Conservation (phyloP, 2,113 vertebrate genomes). For the Aptenodytes patagonicus region DNA sequence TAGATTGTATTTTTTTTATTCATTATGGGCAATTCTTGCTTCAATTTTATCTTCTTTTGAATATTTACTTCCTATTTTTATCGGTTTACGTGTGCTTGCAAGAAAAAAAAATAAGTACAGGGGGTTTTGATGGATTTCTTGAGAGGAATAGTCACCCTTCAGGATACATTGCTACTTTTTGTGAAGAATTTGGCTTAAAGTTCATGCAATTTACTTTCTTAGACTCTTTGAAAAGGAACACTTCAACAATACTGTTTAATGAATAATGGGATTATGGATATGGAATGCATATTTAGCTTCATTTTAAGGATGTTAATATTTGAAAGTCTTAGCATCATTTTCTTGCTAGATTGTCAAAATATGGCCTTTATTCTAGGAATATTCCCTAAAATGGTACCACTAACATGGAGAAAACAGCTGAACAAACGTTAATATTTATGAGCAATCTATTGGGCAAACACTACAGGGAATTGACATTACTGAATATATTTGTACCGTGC, state of each 20-base stretch:
- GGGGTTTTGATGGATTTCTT: background rate
- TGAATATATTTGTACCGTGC: background rate
- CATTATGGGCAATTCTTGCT: background rate
- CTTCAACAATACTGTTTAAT: background rate
- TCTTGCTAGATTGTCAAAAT: slow-evolving; percentile 1
- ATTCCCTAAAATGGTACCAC: background rate
- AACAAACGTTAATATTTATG: slow-evolving; percentile 17
- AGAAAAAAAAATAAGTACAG: background rate
- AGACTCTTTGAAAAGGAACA: background rate
- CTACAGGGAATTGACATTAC: background rate
- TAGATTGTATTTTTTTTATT: background rate
- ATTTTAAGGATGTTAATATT: background rate
- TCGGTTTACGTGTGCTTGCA: background rate
- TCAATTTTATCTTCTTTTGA: background rate
- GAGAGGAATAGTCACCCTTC: background rate
- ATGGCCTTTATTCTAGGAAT: background rate
- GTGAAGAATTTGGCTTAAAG: background rate
- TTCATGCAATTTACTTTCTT: background rate
- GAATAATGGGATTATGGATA: background rate
- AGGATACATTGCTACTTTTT: background rate
- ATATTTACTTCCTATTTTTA: background rate
- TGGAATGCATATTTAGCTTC: background rate
- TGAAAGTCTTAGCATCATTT: background rate
- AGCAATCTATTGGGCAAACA: slow-evolving; percentile 8
- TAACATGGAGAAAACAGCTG: background rate